Evolutionary conservation across 2,113 vertebrate genomes (phyloP), one percentile per base, ranked within the genome.

Genomic region (Triplophysa rosa): DNA sequence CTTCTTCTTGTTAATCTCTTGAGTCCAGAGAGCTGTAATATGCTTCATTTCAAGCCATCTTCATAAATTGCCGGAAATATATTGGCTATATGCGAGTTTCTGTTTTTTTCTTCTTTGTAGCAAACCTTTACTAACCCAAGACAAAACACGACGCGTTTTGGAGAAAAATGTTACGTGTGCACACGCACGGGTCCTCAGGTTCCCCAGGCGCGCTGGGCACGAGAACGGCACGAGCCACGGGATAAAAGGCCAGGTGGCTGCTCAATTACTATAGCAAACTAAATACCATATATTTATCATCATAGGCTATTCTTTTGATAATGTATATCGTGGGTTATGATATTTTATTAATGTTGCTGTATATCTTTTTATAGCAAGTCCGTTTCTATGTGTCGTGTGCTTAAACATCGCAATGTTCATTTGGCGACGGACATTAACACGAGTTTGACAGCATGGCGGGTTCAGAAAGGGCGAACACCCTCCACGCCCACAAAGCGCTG

Each of bases 171-270:
- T 58, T 58, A 91, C 82, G 82, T 49, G 65, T 14, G 26, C 40
- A 16, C 24, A 8, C 62, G 67, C 33, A 10, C 62, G 67, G 37
- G 67, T 77, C 72, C 80, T 69, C n/a, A 40, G 79, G 59, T 14
- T 83, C 29, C 68, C 70, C n/a, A 77, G 68, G 66, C 61, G 73
- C 26, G 79, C 52, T 58, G 70, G 83, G 91, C 93, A 94, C 92
- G 92, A 92, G 93, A 87, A 87, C 86, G 91, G 91, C 92, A 94
- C 93, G 91, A 93, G 93, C 90, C 93, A 84, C 14, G 63, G 81
- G 79, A 91, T 91, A 92, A 93, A 91, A 86, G 88, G 86, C 81
- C 92, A 94, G 92, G 90, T 94, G 92, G 90, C 86, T 83, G 77
- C 85, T 80, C 84, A 82, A 84, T 83, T 82, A 85, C 54, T 67